Percentiles rank a stretch among this genome's conserved stretches.
Evolutionary conservation across 2,797 vertebrate genomes (phyloP).

Genomic region (Zalophus californianus): DNA sequence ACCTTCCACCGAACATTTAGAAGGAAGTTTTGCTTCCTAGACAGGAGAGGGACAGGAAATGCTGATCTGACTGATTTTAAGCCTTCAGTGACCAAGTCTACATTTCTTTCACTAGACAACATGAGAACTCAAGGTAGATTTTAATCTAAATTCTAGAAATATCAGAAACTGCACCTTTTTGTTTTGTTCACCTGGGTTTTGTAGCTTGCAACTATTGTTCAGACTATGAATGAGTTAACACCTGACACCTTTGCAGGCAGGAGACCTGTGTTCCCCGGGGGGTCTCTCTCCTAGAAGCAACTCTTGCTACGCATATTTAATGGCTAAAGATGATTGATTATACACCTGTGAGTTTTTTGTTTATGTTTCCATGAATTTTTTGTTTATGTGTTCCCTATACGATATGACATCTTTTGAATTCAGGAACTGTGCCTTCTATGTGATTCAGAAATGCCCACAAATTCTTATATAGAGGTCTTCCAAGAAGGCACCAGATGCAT

Average conservation of each 20-base stretch:
- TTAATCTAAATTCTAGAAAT: not conserved
- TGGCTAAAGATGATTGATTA: not conserved
- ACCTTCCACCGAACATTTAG: not conserved
- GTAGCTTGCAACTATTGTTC: not conserved
- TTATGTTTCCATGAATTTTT: constrained; percentile 11
- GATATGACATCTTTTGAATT: not conserved
- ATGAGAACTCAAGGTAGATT: not conserved
- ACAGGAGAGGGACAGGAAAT: not conserved
- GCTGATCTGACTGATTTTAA: not conserved
- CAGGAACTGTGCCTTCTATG: not conserved
- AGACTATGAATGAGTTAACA: not conserved
- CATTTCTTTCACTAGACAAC: not conserved
- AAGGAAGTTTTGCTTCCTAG: not conserved
- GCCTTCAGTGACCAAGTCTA: not conserved
- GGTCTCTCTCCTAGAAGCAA: not conserved
- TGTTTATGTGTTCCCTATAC: not conserved
- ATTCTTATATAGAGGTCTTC: not conserved
- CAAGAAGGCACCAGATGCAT: not conserved
- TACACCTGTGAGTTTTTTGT: not conserved
- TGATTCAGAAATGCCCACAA: not conserved
- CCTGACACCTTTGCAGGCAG: not conserved
- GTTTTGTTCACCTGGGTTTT: not conserved
- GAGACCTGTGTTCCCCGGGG: not conserved
- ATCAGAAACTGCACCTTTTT: not conserved
- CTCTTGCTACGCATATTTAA: not conserved